phyloP scores from a whole-genome alignment of 2,888 invertebrate genomes.

The Timandra comae region DNA sequence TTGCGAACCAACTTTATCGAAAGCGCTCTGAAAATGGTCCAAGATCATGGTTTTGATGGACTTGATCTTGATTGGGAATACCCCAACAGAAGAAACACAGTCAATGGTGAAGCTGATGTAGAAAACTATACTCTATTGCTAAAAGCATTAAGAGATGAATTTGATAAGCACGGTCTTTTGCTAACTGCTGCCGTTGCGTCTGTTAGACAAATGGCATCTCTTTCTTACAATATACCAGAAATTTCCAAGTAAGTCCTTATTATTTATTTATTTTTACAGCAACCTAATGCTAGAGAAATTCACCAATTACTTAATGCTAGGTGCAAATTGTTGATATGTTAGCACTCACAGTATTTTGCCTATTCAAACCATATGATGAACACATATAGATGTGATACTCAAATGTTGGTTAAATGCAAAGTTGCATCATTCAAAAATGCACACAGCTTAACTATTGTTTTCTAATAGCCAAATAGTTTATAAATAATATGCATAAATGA shows the following conservation, averaged over 20 bases:
- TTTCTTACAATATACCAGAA: slow-evolving; percentile 77
- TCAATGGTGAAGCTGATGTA: slow-evolving; percentile 57
- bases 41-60: slow-evolving; percentile 80
- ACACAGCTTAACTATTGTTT: too few relatives aligned
- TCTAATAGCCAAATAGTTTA: too few relatives aligned
- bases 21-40: slow-evolving; percentile 72
- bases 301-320: too few relatives aligned
- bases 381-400: too few relatives aligned
- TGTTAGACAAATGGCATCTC: slow-evolving; percentile 54
- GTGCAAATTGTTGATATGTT: too few relatives aligned
- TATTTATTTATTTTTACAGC: too few relatives aligned
- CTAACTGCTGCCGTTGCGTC: slow-evolving; percentile 79
- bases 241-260: slow-evolving; percentile 66
- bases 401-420: too few relatives aligned
- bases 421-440: too few relatives aligned
- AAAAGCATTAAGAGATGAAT: slow-evolving; percentile 73
- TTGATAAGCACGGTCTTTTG: slow-evolving; percentile 67
- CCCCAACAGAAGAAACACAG: slow-evolving; percentile 74
- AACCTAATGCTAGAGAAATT: too few relatives aligned
- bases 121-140: slow-evolving; percentile 72
- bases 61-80: slow-evolving; percentile 86
- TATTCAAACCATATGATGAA: too few relatives aligned
- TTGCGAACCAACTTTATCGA: slow-evolving; percentile 73
- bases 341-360: too few relatives aligned
- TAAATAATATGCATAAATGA: too few relatives aligned